Evolutionary conservation across 2,888 invertebrate species (phyloP).

Genomic region (Druceiella hillmani): DNA sequence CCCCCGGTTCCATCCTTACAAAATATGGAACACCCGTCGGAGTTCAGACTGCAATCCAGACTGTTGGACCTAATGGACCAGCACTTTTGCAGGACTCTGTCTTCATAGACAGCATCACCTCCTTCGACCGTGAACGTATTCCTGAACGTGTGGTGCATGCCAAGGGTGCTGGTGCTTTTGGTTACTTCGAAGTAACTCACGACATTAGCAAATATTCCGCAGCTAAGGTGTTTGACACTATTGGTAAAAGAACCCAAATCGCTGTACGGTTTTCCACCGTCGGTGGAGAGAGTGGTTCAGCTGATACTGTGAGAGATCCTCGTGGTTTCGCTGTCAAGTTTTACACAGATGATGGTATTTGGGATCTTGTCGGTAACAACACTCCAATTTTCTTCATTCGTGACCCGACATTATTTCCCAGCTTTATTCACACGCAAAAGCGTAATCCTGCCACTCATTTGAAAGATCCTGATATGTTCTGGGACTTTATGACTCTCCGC

Average conservation of each 20-base stretch:
- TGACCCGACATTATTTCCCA: slow-evolving; percentile 49
- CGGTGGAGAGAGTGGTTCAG: slow-evolving; percentile 58
- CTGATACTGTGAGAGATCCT: slow-evolving; percentile 36
- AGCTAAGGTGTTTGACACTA: slow-evolving; percentile 52
- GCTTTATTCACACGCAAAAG: slow-evolving; percentile 49
- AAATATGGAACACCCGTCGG: slow-evolving; percentile 68
- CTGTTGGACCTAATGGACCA: slow-evolving; percentile 73
- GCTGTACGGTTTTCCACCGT: slow-evolving; percentile 54
- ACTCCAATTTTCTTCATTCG: slow-evolving; percentile 52
- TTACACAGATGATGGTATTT: slow-evolving; percentile 31
- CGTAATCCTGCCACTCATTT: slow-evolving; percentile 51
- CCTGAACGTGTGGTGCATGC: slow-evolving; percentile 90
- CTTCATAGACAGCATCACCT: slow-evolving; percentile 62
- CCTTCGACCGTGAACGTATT: slow-evolving; percentile 77
- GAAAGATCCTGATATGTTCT: slow-evolving; percentile 32
- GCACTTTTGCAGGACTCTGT: slow-evolving; percentile 70
- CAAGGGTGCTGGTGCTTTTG: slow-evolving; percentile 81
- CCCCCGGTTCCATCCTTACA: slow-evolving; percentile 54
- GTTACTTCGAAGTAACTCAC: slow-evolving; percentile 75
- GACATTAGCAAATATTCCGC: slow-evolving; percentile 61
- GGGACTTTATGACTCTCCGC: slow-evolving; percentile 46
- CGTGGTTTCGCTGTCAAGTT: slow-evolving; percentile 42
- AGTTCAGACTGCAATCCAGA: slow-evolving; percentile 59
- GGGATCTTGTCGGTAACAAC: slow-evolving; percentile 38
- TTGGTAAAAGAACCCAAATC: slow-evolving; percentile 56